Evolutionary conservation across 1,140 invertebrate genomes (phyloP).

Genomic region (Carposina sasakii): DNA sequence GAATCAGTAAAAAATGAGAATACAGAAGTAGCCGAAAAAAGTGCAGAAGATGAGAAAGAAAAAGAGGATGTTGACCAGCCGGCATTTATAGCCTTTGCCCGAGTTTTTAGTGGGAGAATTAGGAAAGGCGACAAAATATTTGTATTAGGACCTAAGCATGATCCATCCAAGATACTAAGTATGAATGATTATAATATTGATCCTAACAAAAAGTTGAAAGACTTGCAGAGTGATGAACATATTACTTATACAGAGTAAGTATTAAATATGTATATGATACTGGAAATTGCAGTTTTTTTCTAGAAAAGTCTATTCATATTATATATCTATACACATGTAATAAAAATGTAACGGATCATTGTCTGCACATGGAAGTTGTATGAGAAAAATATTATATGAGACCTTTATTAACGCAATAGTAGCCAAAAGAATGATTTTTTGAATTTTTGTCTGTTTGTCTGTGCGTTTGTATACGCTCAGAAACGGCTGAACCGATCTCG

Average conservation of each 20-base stretch:
- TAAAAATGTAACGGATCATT: too few species aligned
- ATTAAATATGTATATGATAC: slow-evolving; percentile 16
- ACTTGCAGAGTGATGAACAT: slow-evolving; percentile 77
- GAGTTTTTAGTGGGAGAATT: slow-evolving; percentile 93
- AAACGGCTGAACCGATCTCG: too few species aligned
- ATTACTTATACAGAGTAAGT: slow-evolving; percentile 68
- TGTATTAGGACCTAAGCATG: slow-evolving; percentile 92
- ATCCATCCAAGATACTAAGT: slow-evolving; percentile 78
- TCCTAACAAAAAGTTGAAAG: slow-evolving; percentile 75
- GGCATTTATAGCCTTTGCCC: slow-evolving; percentile 93
- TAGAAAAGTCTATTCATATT: slow-evolving; percentile 13
- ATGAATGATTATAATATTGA: slow-evolving; percentile 68
- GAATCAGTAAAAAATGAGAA: too few species aligned
- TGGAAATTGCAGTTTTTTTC: slow-evolving; percentile 11
- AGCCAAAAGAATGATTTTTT: too few species aligned
- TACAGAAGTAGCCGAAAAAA: slow-evolving; percentile 67
- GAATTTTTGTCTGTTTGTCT: too few species aligned
- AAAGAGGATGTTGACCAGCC: slow-evolving; percentile 73
- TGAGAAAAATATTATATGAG: too few species aligned
- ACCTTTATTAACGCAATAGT: too few species aligned
- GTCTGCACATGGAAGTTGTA: too few species aligned
- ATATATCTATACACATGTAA: too few species aligned
- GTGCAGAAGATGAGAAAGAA: slow-evolving; percentile 46
- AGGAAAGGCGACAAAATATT: slow-evolving; percentile 85
- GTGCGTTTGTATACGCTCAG: too few species aligned